These are phyloP conservation scores for Thyatira batis DNA, from an alignment of 2,888 invertebrate species.

Conservation along the genomic window DNA sequence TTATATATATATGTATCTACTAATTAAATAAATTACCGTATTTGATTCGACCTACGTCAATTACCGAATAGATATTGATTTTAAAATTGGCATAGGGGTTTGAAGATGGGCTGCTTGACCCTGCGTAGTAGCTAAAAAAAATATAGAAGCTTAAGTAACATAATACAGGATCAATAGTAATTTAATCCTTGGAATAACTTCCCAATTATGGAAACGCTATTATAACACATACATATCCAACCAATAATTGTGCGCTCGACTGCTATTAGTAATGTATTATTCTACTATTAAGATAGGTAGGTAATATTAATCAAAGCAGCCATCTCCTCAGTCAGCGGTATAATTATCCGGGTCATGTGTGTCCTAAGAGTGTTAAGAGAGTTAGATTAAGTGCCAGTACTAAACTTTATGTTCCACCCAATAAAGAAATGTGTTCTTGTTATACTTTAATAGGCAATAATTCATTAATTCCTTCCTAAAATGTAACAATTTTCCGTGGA, in stretches of 20 bases:
- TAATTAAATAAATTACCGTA: too few species aligned
- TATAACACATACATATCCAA: not conserved
- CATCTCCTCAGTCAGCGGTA: slow-evolving; percentile 21
- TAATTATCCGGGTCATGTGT: slow-evolving; percentile 24
- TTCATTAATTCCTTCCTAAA: slow-evolving; percentile 74
- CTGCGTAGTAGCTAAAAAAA: too few species aligned
- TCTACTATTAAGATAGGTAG: slow-evolving; percentile 35
- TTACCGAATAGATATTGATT: too few species aligned
- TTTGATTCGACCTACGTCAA: too few species aligned
- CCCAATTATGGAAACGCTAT: not conserved
- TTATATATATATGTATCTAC: too few species aligned
- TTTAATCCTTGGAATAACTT: not conserved
- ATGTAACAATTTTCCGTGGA: slow-evolving; percentile 65
- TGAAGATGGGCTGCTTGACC: too few species aligned
- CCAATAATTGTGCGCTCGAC: slow-evolving; percentile 11
- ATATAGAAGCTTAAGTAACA: not conserved
- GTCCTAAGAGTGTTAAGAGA: slow-evolving; percentile 21
- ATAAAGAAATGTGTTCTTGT: slow-evolving; percentile 69
- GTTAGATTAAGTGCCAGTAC: slow-evolving; percentile 38
- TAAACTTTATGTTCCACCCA: slow-evolving; percentile 46
- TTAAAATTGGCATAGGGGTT: too few species aligned
- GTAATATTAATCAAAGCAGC: slow-evolving; percentile 52
- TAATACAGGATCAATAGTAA: not conserved
- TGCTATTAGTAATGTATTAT: slow-evolving; percentile 3
- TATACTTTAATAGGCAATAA: slow-evolving; percentile 69